Evolutionary conservation across 2,888 invertebrate species (phyloP).

Genomic region (Neria commutata): DNA sequence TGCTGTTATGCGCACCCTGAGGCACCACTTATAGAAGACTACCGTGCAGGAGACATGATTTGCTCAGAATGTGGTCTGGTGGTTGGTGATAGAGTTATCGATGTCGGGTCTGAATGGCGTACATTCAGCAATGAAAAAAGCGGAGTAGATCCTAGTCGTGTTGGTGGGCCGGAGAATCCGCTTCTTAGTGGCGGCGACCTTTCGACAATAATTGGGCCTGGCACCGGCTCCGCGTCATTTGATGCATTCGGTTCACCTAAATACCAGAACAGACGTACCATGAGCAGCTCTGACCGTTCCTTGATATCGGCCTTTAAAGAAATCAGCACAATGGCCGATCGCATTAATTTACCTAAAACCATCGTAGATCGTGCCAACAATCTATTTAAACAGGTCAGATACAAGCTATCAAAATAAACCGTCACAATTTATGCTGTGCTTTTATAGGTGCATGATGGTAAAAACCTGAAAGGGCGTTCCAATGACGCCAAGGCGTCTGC

Average conservation of each 20-base stretch:
- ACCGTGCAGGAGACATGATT: constrained; percentile 94
- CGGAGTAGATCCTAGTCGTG: constrained; percentile 97
- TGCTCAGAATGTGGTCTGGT: constrained; percentile 99
- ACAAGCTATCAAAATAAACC: not conserved
- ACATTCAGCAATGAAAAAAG: constrained; percentile 99
- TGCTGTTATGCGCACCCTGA: constrained; percentile 95
- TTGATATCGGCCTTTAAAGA: constrained; percentile 95
- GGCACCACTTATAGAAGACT: constrained; percentile 95
- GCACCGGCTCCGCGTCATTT: constrained; percentile 81
- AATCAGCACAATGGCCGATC: constrained; percentile 97
- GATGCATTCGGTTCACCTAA: constrained; percentile 84
- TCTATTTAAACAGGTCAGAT: constrained; percentile 91
- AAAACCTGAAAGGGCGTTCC: constrained; percentile 91
- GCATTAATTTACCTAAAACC: constrained; percentile 95
- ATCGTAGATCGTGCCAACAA: constrained; percentile 97
- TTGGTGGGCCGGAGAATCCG: constrained; percentile 98
- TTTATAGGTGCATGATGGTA: constrained; percentile 85
- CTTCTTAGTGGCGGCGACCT: constrained; percentile 93
- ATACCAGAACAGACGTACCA: constrained; percentile 76
- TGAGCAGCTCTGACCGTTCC: constrained; percentile 94
- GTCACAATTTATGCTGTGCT: not conserved
- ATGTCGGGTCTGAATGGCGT: constrained; percentile 99
- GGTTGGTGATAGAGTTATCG: constrained; percentile 98
- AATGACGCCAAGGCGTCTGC: constrained; percentile 99
- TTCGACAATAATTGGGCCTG: constrained; percentile 90